A percentile compares a stretch with the other conserved stretches of the same genome.
These are phyloP conservation scores for Numenius phaeopus DNA, from an alignment of 2,797 vertebrate species.

Conservation along the genomic window DNA sequence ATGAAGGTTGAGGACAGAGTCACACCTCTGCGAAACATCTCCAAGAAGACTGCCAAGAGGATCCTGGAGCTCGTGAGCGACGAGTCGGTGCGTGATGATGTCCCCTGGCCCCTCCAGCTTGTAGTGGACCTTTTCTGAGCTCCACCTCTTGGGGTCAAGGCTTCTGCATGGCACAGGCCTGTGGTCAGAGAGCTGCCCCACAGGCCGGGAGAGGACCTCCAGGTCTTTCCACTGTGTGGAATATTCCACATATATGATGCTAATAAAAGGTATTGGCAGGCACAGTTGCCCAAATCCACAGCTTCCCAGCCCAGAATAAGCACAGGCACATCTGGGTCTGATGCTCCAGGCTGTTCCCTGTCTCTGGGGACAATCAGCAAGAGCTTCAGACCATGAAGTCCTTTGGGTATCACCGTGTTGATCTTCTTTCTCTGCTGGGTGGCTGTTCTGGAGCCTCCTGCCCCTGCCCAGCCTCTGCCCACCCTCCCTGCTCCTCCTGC, in stretches of 20 bases:
- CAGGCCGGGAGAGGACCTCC: not conserved
- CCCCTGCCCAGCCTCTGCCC: not conserved
- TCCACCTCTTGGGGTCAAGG: not conserved
- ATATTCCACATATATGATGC: not conserved
- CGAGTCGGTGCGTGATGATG: not conserved
- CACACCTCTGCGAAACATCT: not conserved
- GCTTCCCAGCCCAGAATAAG: not conserved
- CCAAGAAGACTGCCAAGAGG: not conserved
- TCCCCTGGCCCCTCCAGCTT: not conserved
- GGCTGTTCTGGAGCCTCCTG: not conserved
- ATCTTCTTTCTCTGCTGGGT: not conserved
- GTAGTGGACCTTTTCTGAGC: not conserved
- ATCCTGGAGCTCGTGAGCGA: constrained; percentile 14
- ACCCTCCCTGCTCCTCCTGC: not conserved
- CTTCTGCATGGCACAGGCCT: not conserved
- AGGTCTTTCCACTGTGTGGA: not conserved
- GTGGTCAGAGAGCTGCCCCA: not conserved
- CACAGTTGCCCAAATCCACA: not conserved
- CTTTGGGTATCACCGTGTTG: not conserved
- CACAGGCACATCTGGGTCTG: not conserved
- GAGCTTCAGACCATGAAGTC: not conserved
- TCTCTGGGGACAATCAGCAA: not conserved
- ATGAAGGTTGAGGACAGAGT: not conserved
- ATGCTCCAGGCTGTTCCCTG: not conserved
- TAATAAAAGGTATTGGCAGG: not conserved